Conservation (phyloP, 2,888 invertebrate species). For the Pseudococcus viburni region DNA sequence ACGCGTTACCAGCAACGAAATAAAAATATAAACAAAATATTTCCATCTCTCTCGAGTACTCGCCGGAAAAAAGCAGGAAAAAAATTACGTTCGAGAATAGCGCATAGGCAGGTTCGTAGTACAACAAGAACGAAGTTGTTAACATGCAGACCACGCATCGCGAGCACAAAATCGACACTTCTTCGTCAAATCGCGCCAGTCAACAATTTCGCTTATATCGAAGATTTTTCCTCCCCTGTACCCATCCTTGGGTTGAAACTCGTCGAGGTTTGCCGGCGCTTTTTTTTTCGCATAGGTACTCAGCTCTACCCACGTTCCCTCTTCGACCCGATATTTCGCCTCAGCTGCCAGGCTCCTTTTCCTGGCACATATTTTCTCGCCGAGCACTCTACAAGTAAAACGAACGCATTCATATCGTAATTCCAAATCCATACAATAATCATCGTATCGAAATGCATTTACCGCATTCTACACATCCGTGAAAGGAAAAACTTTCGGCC, state of each 20-base stretch:
- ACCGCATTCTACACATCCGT: background rate
- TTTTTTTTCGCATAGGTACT: background rate
- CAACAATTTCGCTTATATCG: constrained; percentile 37
- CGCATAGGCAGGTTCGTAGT: background rate
- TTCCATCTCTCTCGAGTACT: constrained; percentile 10
- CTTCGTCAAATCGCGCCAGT: constrained; percentile 46
- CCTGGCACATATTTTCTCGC: background rate
- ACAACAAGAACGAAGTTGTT: background rate
- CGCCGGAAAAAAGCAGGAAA: background rate
- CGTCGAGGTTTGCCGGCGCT: background rate
- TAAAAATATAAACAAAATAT: constrained; percentile 38
- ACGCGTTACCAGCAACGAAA: constrained; percentile 9
- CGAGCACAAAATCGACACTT: constrained; percentile 40
- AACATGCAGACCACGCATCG: constrained; percentile 46
- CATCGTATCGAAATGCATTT: constrained; percentile 33
- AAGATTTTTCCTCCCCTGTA: background rate
- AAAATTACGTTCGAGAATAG: background rate
- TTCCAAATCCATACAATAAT: constrained; percentile 26
- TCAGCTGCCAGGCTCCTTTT: background rate
- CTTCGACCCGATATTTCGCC: background rate
- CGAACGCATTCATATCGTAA: constrained; percentile 38
- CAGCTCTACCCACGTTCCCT: background rate
- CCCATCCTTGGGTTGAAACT: background rate
- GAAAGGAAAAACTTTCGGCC: constrained; percentile 19
- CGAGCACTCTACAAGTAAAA: constrained; percentile 30